Percentiles rank a stretch among this genome's conserved stretches.
Conservation (phyloP, 2,888 invertebrate genomes). For the Athrips mouffetella region DNA sequence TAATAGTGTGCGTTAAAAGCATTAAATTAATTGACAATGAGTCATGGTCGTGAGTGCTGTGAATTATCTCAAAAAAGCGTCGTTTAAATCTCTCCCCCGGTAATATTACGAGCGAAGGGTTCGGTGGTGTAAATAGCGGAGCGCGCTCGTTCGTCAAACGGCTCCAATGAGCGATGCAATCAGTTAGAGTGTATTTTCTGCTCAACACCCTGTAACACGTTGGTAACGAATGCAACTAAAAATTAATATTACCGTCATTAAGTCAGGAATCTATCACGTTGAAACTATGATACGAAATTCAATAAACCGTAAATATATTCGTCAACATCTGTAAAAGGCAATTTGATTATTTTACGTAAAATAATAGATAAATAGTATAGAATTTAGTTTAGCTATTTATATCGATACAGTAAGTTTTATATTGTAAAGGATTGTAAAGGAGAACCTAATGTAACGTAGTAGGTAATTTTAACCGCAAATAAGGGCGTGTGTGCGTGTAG, state of each 20-base stretch:
- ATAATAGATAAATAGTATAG: too few species aligned
- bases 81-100: conserved; percentile 63
- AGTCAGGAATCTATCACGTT: background rate
- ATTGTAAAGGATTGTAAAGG: too few species aligned
- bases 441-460: too few species aligned
- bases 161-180: conserved; percentile 62
- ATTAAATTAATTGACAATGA: conserved; percentile 70
- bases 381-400: too few species aligned
- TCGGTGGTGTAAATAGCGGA: conserved; percentile 56
- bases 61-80: conserved; percentile 65
- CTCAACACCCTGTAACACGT: conserved; percentile 43
- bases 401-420: too few species aligned
- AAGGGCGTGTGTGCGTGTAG: too few species aligned
- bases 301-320: too few species aligned
- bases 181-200: conserved; percentile 64
- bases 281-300: background rate
- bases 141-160: conserved; percentile 54
- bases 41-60: conserved; percentile 46
- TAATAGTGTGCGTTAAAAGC: conserved; percentile 65
- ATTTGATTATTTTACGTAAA: too few species aligned
- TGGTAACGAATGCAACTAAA: conserved; percentile 34
- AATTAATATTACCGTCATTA: conserved; percentile 31
- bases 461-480: too few species aligned
- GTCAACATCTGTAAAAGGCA: too few species aligned
- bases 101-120: conserved; percentile 67